Conservation (phyloP, 2,888 invertebrate species). For the Macrosiphum euphorbiae region DNA sequence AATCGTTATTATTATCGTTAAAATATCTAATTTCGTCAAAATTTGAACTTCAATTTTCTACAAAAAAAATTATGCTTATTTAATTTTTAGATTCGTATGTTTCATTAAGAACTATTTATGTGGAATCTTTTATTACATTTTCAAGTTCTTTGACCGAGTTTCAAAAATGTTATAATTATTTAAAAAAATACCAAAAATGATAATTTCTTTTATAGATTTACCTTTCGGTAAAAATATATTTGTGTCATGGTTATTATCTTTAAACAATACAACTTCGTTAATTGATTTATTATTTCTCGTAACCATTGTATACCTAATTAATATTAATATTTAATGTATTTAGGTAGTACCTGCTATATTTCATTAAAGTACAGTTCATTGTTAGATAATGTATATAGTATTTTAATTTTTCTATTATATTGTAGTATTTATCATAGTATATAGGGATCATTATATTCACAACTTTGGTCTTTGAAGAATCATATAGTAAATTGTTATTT, state of each 20-base stretch:
- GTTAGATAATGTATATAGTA: background rate
- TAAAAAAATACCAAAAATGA: background rate
- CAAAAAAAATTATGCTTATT: background rate
- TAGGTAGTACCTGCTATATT: background rate
- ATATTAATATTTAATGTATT: background rate
- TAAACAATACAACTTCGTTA: background rate
- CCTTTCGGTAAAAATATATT: background rate
- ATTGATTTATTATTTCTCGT: background rate
- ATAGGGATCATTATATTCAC: background rate
- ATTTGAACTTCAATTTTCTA: background rate
- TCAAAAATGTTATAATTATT: background rate
- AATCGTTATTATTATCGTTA: background rate
- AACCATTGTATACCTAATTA: background rate
- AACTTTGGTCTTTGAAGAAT: background rate
- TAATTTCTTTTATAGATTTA: background rate
- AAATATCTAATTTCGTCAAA: background rate
- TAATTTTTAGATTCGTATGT: background rate
- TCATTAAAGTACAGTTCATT: background rate
- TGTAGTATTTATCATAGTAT: too few species aligned
- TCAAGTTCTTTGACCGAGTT: background rate
- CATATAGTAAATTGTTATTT: background rate
- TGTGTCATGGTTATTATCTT: background rate
- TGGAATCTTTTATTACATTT: background rate
- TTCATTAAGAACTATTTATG: background rate
- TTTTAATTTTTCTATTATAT: background rate